Evolutionary conservation across 2,113 vertebrate species (phyloP).

Genomic region (Bubalus kerabau): DNA sequence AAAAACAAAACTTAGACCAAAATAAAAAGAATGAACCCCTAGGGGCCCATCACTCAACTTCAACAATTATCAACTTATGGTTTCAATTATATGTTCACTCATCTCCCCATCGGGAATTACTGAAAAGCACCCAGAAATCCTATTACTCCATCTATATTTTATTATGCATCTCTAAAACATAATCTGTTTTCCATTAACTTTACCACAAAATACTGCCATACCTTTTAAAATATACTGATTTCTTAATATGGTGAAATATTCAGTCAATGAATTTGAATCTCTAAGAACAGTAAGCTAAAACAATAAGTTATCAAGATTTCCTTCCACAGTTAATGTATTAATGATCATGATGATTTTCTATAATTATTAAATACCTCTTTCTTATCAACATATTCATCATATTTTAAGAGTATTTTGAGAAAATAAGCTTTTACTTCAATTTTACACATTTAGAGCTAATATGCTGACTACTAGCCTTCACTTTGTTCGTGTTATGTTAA

Average conservation of each 20-base stretch:
- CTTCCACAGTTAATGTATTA: constrained; percentile 63
- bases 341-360: constrained; percentile 63
- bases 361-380: constrained; percentile 76
- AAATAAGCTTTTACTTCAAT: constrained; percentile 73
- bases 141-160: not conserved
- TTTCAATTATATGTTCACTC: not conserved
- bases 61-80: not conserved
- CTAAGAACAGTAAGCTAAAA: constrained; percentile 44
- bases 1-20: not conserved
- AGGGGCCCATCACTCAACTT: not conserved
- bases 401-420: constrained; percentile 71
- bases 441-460: constrained; percentile 60
- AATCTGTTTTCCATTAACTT: not conserved
- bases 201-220: not conserved
- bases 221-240: not conserved
- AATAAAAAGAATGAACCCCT: not conserved
- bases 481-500: constrained; percentile 53
- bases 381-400: constrained; percentile 67
- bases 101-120: not conserved
- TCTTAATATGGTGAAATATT: not conserved
- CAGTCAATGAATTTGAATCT: constrained; percentile 23
- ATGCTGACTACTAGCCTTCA: not conserved
- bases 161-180: not conserved
- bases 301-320: constrained; percentile 52
- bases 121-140: not conserved